A percentile compares a stretch with the other conserved stretches of the same genome.
Conservation (phyloP, 2,888 invertebrate species). For the Mesoligia furuncula region DNA sequence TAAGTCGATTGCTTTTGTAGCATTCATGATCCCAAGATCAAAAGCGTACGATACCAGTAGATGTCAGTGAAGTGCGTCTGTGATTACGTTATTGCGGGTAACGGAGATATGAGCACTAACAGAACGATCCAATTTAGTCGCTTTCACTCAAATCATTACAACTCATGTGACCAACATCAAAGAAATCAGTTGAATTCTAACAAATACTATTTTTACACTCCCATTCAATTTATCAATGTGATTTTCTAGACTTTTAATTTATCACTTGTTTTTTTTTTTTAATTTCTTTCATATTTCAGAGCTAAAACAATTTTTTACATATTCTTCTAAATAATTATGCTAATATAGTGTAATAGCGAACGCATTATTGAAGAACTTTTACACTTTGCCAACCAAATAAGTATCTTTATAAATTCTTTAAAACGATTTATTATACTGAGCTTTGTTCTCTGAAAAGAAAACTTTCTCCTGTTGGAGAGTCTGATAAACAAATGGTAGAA, state of each 20-base stretch:
- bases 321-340: slow-evolving; percentile 24
- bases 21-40: slow-evolving; percentile 41
- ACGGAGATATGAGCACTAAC: slow-evolving; percentile 51
- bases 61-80: slow-evolving; percentile 46
- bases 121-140: slow-evolving; percentile 57
- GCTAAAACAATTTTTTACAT: slow-evolving; percentile 16
- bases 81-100: slow-evolving; percentile 61
- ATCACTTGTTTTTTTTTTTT: slow-evolving; percentile 15
- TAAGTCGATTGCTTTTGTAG: slow-evolving; percentile 8
- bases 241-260: slow-evolving; percentile 39
- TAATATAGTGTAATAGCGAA: slow-evolving; percentile 30
- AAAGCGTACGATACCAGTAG: slow-evolving; percentile 37
- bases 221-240: slow-evolving; percentile 36
- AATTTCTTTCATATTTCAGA: slow-evolving; percentile 30
- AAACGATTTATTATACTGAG: slow-evolving; percentile 70
- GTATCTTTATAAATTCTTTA: slow-evolving; percentile 62
- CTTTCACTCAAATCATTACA: slow-evolving; percentile 55
- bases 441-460: slow-evolving; percentile 69
- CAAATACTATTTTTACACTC: slow-evolving; percentile 34
- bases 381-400: slow-evolving; percentile 41
- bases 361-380: slow-evolving; percentile 51
- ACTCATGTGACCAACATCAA: slow-evolving; percentile 50
- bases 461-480: slow-evolving; percentile 66
- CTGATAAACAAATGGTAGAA: slow-evolving; percentile 74
- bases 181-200: slow-evolving; percentile 36